A percentile compares a stretch with the other conserved stretches of the same genome.
These are phyloP conservation scores for Drosophila hydei DNA, from an alignment of 1,140 invertebrate genomes.

Conservation along the genomic window DNA sequence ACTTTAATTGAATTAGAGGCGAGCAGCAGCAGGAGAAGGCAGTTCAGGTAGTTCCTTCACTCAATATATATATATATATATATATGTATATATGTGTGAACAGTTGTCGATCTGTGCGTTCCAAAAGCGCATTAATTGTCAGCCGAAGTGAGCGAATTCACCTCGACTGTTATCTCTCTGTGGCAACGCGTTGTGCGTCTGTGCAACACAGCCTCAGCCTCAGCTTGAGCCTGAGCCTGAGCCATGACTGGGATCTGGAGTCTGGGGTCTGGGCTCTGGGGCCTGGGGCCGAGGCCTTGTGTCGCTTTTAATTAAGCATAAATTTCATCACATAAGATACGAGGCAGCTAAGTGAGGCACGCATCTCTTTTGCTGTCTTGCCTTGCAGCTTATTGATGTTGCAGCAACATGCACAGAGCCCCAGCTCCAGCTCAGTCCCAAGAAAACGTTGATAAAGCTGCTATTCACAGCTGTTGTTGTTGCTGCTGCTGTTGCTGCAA, in stretches of 20 bases:
- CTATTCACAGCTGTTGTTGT: slow-evolving; percentile 11
- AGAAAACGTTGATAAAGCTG: slow-evolving; percentile 15
- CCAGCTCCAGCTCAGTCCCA: not conserved
- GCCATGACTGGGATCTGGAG: too few relatives aligned
- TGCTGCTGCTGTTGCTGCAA: slow-evolving; percentile 3
- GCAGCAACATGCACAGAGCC: slow-evolving; percentile 64
- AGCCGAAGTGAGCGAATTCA: slow-evolving; percentile 30
- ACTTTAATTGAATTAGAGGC: slow-evolving; percentile 77
- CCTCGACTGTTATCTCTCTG: slow-evolving; percentile 16
- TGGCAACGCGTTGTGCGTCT: slow-evolving; percentile 13
- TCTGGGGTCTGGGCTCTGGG: too few relatives aligned
- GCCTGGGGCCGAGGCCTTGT: slow-evolving; percentile 46
- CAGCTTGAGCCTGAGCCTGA: too few relatives aligned
- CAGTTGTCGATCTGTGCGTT: slow-evolving; percentile 74
- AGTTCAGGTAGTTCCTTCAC: too few relatives aligned
- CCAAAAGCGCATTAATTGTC: slow-evolving; percentile 82
- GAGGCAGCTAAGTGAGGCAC: slow-evolving; percentile 58
- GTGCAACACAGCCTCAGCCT: not conserved
- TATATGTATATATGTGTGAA: not conserved
- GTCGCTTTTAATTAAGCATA: slow-evolving; percentile 84
- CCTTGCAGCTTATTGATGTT: slow-evolving; percentile 64
- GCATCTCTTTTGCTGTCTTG: slow-evolving; percentile 40
- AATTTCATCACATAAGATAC: slow-evolving; percentile 83
- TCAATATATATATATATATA: not conserved
- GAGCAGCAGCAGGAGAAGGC: slow-evolving; percentile 15